Evolutionary conservation across 1,140 invertebrate genomes (phyloP), one percentile per base, ranked within the genome.

Genomic region (Zaprionus lachaisei): DNA sequence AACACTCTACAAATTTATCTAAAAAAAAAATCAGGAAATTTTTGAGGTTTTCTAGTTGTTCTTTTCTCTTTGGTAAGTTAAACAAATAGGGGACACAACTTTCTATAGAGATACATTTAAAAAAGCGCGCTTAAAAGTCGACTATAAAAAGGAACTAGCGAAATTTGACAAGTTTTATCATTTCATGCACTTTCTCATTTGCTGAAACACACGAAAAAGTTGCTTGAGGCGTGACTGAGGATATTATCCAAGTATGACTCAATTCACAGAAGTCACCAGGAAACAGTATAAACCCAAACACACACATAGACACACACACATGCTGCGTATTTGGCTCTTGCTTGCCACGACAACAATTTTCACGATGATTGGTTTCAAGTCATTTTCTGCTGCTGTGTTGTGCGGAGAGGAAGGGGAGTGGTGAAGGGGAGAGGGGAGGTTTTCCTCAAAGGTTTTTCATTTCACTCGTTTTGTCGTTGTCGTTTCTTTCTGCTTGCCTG

Each of bases 361-460:
- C 81, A 87, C 85, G 84, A 84, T 87, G 84, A 87, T 87, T 87
- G 84, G 84, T 84, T 87, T 83, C 65, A 66, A 89, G 80, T 89
- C 73, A 89, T 87, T 85, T 81, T 58, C 73, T 62, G n/a, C n/a
- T 44, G 41, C 67, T 65, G 60, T 15, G 37, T 15, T 38, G 14
- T 34, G 31, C 6, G 28, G 7, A 6, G 34, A 5, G 38, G 15
- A 44, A 9, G 41, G 7, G n/a, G 41, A 6, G 5, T 28, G 7
- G 5, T 6, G 6, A 2, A 31, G 28, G 41, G 15, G 15, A 14
- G 4, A 5, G 14, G 12, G 14, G 14, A 34, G 41, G 1, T n/a
- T n/a, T 47, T 47, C n/a, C 41, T 47, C 41, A 47, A 47, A 47
- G 65, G 72, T 65, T 73, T 80, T 83, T 83, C 73, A 83, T 87